phyloP scores from a whole-genome alignment of 1,140 invertebrate genomes.

The Capitella teleta region DNA sequence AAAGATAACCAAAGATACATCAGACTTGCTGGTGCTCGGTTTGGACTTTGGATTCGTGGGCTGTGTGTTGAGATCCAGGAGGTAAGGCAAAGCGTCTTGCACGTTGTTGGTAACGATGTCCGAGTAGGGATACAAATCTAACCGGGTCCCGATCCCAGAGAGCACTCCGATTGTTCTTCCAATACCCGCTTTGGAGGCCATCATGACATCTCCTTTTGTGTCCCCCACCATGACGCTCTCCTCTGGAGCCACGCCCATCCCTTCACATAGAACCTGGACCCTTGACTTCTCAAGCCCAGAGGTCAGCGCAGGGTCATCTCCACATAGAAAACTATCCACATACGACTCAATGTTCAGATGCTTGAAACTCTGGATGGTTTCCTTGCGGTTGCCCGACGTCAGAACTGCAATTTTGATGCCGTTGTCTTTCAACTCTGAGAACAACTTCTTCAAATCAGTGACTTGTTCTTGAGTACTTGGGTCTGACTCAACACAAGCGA shows the following conservation, averaged over 20 bases:
- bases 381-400: conserved; percentile 26
- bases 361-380: conserved; percentile 21
- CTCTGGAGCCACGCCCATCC: conserved; percentile 20
- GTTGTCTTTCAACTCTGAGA: conserved; percentile 19
- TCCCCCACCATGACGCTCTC: conserved; percentile 33
- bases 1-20: conserved; percentile 42
- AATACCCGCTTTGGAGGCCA: conserved; percentile 27
- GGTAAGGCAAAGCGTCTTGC: neutral
- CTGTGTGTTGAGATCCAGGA: neutral
- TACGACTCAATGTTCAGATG: conserved; percentile 14
- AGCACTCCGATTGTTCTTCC: conserved; percentile 31
- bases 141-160: conserved; percentile 17
- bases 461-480: conserved; percentile 20
- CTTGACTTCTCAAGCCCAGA: too few relatives aligned
- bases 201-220: conserved; percentile 29
- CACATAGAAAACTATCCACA: conserved; percentile 26
- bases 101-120: neutral
- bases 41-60: neutral
- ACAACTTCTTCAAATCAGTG: conserved; percentile 24
- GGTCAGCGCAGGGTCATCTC: conserved; percentile 26
- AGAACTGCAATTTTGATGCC: conserved; percentile 33
- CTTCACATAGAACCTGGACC: conserved; percentile 26
- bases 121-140: neutral
- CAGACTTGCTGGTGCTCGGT: conserved; percentile 12
- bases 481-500: too few relatives aligned